Percentiles rank a stretch among this genome's conserved stretches.
phyloP scores from a whole-genome alignment of 37 sponge, comb jelly and placozoan genomes.

The Cliona cf. orientalis region DNA sequence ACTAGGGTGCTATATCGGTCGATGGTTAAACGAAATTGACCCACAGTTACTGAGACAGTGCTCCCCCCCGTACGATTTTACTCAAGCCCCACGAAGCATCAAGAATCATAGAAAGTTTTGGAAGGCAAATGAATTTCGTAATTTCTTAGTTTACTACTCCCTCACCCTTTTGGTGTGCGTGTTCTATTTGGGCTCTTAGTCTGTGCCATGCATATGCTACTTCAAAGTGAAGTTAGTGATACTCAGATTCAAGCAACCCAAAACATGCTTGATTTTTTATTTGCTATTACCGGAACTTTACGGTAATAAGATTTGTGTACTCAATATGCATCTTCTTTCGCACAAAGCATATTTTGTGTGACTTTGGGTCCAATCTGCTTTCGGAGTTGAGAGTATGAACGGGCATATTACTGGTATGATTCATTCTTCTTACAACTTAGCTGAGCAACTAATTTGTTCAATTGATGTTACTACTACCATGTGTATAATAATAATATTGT shows the following conservation, averaged over 20 bases:
- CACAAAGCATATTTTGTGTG: no score
- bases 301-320: no score
- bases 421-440: no score
- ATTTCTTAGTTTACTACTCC: slow-evolving; percentile 10
- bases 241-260: slow-evolving; percentile 1
- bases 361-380: no score
- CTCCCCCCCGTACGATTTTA: slow-evolving; percentile 26
- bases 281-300: no score
- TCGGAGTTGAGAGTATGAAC: no score
- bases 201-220: slow-evolving; percentile 7
- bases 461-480: no score
- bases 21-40: not conserved
- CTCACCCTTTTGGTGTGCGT: not conserved
- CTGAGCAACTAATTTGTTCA: no score
- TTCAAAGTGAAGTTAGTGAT: not conserved
- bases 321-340: no score
- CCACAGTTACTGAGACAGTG: not conserved
- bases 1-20: not conserved
- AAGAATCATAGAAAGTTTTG: not conserved
- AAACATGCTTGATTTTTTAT: no score
- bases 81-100: slow-evolving; percentile 12
- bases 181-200: slow-evolving; percentile 11
- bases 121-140: slow-evolving; percentile 11
- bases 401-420: no score
- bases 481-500: no score